Conservation (phyloP, 2,113 vertebrate species). For the Bos javanicus region DNA sequence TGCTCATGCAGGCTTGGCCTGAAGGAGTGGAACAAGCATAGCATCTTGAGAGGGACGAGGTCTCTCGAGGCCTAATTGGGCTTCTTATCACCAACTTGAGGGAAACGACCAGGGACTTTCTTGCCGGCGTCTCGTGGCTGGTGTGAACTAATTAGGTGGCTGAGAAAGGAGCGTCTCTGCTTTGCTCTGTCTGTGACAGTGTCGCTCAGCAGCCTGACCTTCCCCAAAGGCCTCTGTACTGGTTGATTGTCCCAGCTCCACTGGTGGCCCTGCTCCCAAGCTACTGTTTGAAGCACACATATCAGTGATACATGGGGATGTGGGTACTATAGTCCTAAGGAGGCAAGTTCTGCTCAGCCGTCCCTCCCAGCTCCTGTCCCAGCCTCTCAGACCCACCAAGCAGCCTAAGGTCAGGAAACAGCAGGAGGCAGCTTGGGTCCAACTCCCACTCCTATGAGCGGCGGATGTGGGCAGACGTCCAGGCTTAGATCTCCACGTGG, state of each 20-base stretch:
- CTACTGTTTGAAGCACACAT: fast-evolving
- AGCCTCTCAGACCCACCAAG: fast-evolving
- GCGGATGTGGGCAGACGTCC: fast-evolving
- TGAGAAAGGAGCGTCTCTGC: not conserved
- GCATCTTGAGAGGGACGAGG: not conserved
- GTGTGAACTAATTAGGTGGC: not conserved
- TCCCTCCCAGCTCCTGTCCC: too few species aligned
- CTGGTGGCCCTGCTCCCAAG: fast-evolving
- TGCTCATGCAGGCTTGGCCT: not conserved
- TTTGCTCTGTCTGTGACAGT: not conserved
- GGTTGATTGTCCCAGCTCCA: not conserved
- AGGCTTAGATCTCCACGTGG: fast-evolving
- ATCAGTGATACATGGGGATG: fast-evolving
- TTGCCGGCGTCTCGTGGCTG: fast-evolving
- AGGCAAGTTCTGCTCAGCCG: fast-evolving
- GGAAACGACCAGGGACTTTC: fast-evolving
- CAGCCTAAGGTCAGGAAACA: not conserved
- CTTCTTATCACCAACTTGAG: not conserved
- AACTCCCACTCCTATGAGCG: fast-evolving
- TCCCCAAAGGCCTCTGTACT: not conserved
- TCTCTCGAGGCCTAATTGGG: not conserved
- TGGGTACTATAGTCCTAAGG: fast-evolving
- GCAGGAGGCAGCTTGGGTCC: not conserved
- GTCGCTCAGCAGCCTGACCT: fast-evolving
- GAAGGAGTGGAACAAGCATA: too few species aligned